Base-by-base conservation (phyloP, 2,888 invertebrate species). In the Alloplasta piceator region DNA sequence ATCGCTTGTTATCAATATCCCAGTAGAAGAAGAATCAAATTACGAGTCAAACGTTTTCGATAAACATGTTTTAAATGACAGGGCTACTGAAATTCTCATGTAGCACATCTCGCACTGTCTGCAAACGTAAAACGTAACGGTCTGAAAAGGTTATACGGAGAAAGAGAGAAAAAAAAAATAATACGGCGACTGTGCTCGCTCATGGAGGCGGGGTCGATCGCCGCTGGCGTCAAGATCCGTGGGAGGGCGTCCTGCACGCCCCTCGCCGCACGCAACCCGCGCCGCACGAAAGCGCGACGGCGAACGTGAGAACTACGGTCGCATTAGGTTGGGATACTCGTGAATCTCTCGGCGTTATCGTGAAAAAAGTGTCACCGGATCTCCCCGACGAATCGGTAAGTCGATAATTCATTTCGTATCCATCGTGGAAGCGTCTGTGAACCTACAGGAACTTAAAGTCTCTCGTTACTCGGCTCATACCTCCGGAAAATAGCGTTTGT, bases 231-330 rank as follows among this genome's bases (percentile, higher is more conserved):
- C 26, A 36, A 68, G 77, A 77, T 68, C 52, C 38, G 61, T 5
- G 52, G 60, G 58, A 60, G 43, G 58, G 63, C 71, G 75, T 68
- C 80, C 78, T 71, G 58, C 78, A 26, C 60, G 61, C 39, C 74
- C 72, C 78, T 68, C 74, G 76, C 63, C 87, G 78, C 78, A 7
- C 78, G 83, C n/a, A 26, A 78, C 86, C 85, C 85, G 85, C 80
- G 82, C 43, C 43, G 38, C 58, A n/a, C 77, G 78, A 64, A 26
- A 4, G 16, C 41, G 61, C 64, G 64, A 83, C 86, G 87, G 89
- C 78, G 77, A 78, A 78, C 82, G 74, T 58, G 66, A 78, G 86
- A 87, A 89, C 90, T 92, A 92, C 92, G 90, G 92, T 85, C 87
- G 84, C 87, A 91, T 85, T 26, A 26, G 83, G 85, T 84, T 61